phyloP scores from a whole-genome alignment of 2,113 vertebrate species.

The Petromus typicus region DNA sequence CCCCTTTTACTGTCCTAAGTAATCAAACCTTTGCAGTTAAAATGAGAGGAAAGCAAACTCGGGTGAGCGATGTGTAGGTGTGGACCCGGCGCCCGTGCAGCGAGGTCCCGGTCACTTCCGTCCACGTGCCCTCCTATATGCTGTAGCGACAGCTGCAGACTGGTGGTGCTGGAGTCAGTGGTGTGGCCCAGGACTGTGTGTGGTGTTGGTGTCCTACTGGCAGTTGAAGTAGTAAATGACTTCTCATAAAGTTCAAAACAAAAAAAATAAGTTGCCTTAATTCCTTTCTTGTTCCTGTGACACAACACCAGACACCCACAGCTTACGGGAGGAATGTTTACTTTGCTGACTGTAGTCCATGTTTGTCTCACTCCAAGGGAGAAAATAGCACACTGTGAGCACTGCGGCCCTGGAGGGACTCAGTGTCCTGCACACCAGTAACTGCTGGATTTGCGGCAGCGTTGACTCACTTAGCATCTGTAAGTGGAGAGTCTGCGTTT shows the following conservation, averaged over 20 bases:
- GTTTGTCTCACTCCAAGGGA: not conserved
- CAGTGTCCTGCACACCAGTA: not conserved
- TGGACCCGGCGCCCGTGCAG: not conserved
- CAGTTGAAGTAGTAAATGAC: not conserved
- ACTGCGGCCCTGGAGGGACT: not conserved
- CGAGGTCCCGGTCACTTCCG: not conserved
- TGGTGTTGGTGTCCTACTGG: accelerated
- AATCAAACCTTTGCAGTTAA: not conserved
- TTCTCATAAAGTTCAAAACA: not conserved
- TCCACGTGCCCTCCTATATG: accelerated
- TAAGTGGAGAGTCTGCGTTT: not conserved
- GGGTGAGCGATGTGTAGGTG: no score
- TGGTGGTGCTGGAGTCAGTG: no score
- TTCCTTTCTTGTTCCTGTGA: not conserved
- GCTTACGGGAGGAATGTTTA: not conserved
- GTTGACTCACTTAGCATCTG: not conserved
- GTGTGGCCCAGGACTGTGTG: not conserved
- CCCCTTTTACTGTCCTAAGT: not conserved
- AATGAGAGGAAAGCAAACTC: not conserved
- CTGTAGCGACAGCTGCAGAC: no score
- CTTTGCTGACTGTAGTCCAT: no score
- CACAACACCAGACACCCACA: not conserved
- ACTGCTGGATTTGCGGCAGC: not conserved
- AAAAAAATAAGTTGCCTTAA: not conserved
- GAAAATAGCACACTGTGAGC: not conserved